A percentile compares a stretch with the other conserved stretches of the same genome.
These are phyloP conservation scores for Clunio marinus DNA, from an alignment of 2,888 invertebrate genomes.

Conservation along the genomic window DNA sequence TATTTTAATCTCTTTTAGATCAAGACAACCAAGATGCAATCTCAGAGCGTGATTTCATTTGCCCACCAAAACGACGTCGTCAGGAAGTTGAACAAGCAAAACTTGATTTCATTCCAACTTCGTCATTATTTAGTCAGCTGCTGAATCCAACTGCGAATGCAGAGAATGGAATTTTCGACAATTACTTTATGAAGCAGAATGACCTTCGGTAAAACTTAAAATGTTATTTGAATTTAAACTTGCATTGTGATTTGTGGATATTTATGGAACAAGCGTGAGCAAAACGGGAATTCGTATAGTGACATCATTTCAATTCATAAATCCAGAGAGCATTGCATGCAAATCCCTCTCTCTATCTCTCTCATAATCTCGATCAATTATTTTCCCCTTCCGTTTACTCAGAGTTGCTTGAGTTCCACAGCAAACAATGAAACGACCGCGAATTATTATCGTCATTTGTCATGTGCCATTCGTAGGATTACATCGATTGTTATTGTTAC, in stretches of 20 bases:
- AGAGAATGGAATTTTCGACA: constrained; percentile 29
- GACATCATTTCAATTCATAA: constrained; percentile 2
- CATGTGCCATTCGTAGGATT: constrained; percentile 25
- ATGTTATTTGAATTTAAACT: background rate
- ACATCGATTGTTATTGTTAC: constrained; percentile 1
- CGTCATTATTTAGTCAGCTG: constrained; percentile 13
- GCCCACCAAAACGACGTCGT: constrained; percentile 68
- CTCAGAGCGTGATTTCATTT: constrained; percentile 70
- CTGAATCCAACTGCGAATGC: background rate
- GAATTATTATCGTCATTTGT: constrained; percentile 36
- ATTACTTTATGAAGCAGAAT: constrained; percentile 30
- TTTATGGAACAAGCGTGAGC: background rate
- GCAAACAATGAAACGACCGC: constrained; percentile 15
- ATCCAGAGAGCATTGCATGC: no score
- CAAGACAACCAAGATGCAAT: constrained; percentile 48
- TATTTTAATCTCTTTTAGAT: constrained; percentile 15
- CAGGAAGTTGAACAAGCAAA: constrained; percentile 52
- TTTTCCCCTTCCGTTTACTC: background rate
- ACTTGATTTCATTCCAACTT: constrained; percentile 33
- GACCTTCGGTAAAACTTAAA: constrained; percentile 32
- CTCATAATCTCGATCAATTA: no score
- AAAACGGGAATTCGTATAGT: no score
- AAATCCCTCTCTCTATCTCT: background rate
- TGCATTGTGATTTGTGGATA: background rate
- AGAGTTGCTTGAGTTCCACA: background rate